A percentile compares a stretch with the other conserved stretches of the same genome.
Conservation (phyloP, 2,113 vertebrate genomes). For the Edolisoma coerulescens region DNA sequence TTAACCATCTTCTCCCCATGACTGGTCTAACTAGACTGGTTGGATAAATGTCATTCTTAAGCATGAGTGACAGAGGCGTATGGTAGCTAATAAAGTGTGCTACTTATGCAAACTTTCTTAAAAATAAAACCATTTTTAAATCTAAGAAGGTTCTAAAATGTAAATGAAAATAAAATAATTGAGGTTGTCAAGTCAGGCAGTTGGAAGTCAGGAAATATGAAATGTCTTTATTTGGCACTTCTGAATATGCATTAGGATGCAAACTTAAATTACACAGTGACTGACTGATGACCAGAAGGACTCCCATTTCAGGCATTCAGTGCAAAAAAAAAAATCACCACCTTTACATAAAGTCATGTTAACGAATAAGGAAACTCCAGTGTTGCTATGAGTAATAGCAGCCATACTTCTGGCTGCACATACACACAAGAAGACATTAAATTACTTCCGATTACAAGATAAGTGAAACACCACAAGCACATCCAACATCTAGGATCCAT, state of each 20-base stretch:
- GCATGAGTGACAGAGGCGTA: background rate
- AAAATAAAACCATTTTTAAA: background rate
- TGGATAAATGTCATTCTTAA: background rate
- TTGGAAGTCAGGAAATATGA: background rate
- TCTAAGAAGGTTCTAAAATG: background rate
- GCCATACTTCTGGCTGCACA: background rate
- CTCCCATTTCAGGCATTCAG: background rate
- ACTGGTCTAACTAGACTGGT: background rate
- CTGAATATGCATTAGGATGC: background rate
- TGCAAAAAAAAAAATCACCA: background rate
- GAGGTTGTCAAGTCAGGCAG: background rate
- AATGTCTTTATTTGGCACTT: background rate
- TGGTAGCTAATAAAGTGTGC: background rate
- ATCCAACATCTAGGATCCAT: background rate
- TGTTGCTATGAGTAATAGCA: background rate
- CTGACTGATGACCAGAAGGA: background rate
- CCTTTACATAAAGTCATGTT: background rate
- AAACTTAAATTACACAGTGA: background rate
- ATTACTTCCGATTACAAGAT: background rate
- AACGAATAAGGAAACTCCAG: background rate
- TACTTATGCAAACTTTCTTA: background rate
- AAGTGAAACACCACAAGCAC: background rate
- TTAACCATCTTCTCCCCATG: background rate
- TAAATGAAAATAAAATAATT: background rate
- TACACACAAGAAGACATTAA: background rate